Evolutionary conservation across 1,140 invertebrate species (phyloP).

Genomic region (Berghia stephanieae): DNA sequence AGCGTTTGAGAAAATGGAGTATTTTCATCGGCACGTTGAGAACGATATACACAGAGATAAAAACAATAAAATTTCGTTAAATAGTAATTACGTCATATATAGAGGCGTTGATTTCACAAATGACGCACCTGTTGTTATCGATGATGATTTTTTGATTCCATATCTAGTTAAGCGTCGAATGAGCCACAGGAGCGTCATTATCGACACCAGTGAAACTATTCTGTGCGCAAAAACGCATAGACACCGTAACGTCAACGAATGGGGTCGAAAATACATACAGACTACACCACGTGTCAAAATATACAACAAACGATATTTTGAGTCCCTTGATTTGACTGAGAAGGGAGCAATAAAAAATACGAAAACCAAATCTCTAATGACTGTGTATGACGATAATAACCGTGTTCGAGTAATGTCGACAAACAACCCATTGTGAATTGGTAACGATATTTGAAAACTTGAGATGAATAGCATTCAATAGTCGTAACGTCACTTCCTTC

Average conservation of each 20-base stretch:
- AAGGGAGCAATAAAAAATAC: too few species aligned
- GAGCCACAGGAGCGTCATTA: not conserved
- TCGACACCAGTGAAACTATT: not conserved
- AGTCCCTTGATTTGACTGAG: too few species aligned
- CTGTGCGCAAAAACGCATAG: not conserved
- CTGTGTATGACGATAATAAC: too few species aligned
- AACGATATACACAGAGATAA: too few species aligned
- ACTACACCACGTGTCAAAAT: slow-evolving; percentile 9
- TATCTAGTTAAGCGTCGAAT: not conserved
- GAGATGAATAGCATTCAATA: too few species aligned
- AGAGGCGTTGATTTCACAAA: not conserved
- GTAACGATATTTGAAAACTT: too few species aligned
- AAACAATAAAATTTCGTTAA: too few species aligned
- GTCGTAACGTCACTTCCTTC: too few species aligned
- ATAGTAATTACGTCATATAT: slow-evolving; percentile 8
- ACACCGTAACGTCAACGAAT: not conserved
- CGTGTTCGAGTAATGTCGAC: too few species aligned
- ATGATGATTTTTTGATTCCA: slow-evolving; percentile 7
- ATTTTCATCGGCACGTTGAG: too few species aligned
- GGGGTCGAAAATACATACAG: not conserved
- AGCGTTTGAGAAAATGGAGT: not conserved
- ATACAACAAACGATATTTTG: slow-evolving; percentile 25
- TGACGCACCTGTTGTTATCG: not conserved
- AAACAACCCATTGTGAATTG: too few species aligned
- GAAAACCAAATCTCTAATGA: too few species aligned